Conservation (phyloP, 2,888 invertebrate genomes). For the Napeogenes sylphis region DNA sequence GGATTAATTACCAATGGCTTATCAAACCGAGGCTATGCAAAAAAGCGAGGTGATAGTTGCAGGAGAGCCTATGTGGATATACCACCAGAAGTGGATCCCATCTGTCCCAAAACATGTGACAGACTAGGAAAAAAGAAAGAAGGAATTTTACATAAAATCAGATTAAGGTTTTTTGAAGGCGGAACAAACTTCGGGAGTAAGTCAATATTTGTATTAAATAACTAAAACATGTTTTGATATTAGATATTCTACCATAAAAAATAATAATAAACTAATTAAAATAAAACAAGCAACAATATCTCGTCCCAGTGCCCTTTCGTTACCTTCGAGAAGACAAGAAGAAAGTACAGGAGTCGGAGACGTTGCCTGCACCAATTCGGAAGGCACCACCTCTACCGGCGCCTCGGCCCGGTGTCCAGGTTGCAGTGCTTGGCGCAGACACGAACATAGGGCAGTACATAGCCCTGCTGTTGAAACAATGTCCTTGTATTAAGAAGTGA, state of each 20-base stretch:
- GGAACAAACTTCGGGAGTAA: constrained; percentile 71
- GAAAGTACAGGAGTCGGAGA: constrained; percentile 37
- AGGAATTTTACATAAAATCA: constrained; percentile 61
- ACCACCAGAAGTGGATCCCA: constrained; percentile 45
- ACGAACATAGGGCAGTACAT: constrained; percentile 70
- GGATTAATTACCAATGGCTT: constrained; percentile 18
- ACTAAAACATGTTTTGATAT: no score
- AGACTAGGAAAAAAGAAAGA: constrained; percentile 46
- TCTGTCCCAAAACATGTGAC: constrained; percentile 50
- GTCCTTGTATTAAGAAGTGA: constrained; percentile 69
- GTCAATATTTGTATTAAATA: constrained; percentile 25
- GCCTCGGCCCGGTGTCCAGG: constrained; percentile 58
- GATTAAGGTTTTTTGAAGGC: constrained; percentile 60
- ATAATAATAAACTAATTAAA: no score
- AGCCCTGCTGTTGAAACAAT: constrained; percentile 75
- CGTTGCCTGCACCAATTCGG: constrained; percentile 45
- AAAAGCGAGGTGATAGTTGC: constrained; percentile 46
- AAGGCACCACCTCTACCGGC: constrained; percentile 42
- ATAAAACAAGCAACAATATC: neutral
- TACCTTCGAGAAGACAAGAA: constrained; percentile 44
- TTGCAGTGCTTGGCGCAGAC: constrained; percentile 73
- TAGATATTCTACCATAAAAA: no score
- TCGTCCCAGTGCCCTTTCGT: constrained; percentile 58
- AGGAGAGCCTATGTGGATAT: constrained; percentile 56
- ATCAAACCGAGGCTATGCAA: constrained; percentile 42